phyloP scores from a whole-genome alignment of 53 echinoderm and acorn worm genomes.

The Stichopus horrens region DNA sequence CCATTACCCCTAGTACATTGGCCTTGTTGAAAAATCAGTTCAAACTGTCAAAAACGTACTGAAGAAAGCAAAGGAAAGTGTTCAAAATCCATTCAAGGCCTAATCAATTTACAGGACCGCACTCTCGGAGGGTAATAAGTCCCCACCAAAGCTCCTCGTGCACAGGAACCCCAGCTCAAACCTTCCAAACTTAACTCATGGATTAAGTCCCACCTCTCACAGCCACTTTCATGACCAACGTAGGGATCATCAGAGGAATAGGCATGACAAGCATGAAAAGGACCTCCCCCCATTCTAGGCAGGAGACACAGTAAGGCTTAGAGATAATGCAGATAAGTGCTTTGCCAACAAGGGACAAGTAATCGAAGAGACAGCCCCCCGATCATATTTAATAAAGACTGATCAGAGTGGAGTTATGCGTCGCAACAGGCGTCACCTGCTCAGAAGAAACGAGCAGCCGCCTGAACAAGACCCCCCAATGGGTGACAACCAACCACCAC shows the following conservation, averaged over 20 bases:
- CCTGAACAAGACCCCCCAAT: neutral
- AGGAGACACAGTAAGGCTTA: neutral
- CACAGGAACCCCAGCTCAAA: constrained; percentile 48
- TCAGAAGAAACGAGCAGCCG: neutral
- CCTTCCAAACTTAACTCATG: constrained; percentile 22
- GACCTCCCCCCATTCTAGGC: neutral
- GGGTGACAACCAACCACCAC: too few relatives aligned
- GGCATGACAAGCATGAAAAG: constrained; percentile 29
- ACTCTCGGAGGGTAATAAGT: constrained; percentile 58
- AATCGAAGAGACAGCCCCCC: neutral
- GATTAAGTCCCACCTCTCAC: neutral
- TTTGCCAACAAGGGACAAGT: constrained; percentile 9
- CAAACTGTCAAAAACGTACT: constrained; percentile 51
- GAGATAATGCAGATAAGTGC: neutral
- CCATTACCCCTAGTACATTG: constrained; percentile 52
- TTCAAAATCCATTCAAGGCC: constrained; percentile 44
- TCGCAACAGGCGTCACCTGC: constrained; percentile 32
- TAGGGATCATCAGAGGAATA: neutral
- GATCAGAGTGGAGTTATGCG: constrained; percentile 20
- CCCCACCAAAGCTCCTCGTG: constrained; percentile 59
- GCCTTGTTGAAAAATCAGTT: constrained; percentile 53
- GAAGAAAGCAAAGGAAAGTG: constrained; percentile 34
- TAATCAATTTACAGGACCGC: constrained; percentile 52
- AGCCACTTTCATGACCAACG: neutral
- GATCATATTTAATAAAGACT: constrained; percentile 37